Conservation (phyloP, 1,140 invertebrate genomes). For the Cydia fagiglandana region DNA sequence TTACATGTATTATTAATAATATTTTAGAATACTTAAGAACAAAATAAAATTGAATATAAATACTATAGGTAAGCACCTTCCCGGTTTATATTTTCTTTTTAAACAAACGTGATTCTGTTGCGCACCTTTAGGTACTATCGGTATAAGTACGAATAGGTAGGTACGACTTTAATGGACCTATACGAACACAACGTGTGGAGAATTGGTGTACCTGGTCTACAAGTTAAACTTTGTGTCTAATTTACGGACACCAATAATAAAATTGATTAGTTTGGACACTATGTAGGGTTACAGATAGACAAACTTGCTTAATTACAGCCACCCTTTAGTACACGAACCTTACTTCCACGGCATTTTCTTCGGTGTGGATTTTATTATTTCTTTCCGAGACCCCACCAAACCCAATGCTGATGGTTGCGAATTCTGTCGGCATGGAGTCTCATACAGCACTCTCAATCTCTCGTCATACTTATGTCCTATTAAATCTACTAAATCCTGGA, state of each 20-base stretch:
- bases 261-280: neutral
- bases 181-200: too few relatives aligned
- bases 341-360: conserved; percentile 52
- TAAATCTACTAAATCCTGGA: conserved; percentile 57
- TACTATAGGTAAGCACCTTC: neutral
- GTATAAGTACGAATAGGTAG: neutral
- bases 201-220: too few relatives aligned
- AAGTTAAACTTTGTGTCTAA: neutral
- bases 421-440: conserved; percentile 40
- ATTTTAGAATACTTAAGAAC: conserved; percentile 1
- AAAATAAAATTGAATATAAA: neutral
- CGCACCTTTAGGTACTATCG: neutral
- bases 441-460: conserved; percentile 45
- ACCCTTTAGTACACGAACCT: conserved; percentile 17
- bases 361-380: neutral
- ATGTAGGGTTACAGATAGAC: neutral
- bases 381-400: conserved; percentile 39
- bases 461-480: conserved; percentile 51
- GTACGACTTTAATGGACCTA: neutral
- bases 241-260: conserved; percentile 1
- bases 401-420: conserved; percentile 45
- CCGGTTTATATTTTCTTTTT: neutral
- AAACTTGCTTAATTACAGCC: neutral
- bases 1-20: conserved; percentile 18
- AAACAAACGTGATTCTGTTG: neutral